Percentiles rank a stretch among this genome's conserved stretches.
These are phyloP conservation scores for Drosophila antonietae DNA, from an alignment of 2,888 invertebrate genomes.

Conservation along the genomic window DNA sequence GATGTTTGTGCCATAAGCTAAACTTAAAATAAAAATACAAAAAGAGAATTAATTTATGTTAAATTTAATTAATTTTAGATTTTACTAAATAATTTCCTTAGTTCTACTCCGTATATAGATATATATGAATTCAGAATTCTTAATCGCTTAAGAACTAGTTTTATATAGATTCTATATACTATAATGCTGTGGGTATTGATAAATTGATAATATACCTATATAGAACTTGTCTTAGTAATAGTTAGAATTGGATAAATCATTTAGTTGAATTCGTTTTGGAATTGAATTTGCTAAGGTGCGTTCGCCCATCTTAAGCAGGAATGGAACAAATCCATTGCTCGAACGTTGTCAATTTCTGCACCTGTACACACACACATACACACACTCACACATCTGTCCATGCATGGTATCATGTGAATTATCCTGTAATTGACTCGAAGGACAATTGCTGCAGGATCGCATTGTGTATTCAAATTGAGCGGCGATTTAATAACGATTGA, in stretches of 20 bases:
- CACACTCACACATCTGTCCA: not conserved
- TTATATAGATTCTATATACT: not conserved
- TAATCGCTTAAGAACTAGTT: not conserved
- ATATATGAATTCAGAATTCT: not conserved
- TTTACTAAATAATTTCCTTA: not conserved
- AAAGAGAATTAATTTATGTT: not conserved
- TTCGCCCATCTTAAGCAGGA: conserved; percentile 3
- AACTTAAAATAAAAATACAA: not conserved
- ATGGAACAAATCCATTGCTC: not conserved
- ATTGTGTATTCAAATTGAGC: conserved; percentile 18
- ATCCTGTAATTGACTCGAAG: conserved; percentile 1
- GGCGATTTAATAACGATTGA: conserved; percentile 1
- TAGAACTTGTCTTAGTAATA: not conserved
- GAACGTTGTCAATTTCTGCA: conserved; percentile 3
- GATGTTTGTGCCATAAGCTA: not conserved
- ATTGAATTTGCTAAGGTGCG: not conserved
- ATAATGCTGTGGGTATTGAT: not conserved
- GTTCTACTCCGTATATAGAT: not conserved
- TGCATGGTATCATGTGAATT: conserved; percentile 25
- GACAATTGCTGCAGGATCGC: conserved; percentile 8
- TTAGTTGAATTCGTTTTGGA: not conserved
- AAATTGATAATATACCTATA: not conserved
- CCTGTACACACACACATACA: conserved; percentile 3
- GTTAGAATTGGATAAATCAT: not conserved
- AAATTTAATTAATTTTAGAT: no score